phyloP scores from a whole-genome alignment of 2,797 vertebrate genomes.

The Dermochelys coriacea region DNA sequence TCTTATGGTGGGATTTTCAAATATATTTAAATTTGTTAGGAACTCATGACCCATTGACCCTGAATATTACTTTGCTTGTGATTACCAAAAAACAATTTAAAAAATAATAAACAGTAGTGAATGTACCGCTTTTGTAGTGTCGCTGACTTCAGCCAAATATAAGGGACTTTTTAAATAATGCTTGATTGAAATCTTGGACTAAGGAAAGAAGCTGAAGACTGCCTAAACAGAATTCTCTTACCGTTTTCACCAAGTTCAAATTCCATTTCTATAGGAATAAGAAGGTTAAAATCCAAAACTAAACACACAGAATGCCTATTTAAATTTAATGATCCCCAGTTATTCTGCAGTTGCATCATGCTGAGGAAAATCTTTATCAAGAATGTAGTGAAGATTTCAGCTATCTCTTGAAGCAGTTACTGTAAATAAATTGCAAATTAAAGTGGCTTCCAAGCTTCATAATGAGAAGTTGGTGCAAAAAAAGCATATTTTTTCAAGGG shows the following conservation, averaged over 20 bases:
- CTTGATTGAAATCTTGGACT: background rate
- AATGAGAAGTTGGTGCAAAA: background rate
- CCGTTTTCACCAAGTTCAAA: background rate
- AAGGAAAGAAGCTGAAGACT: background rate
- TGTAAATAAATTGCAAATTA: constrained; percentile 27
- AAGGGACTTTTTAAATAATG: background rate
- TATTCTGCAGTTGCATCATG: constrained; percentile 28
- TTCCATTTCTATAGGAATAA: background rate
- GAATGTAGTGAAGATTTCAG: background rate
- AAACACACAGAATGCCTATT: background rate
- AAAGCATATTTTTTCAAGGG: background rate
- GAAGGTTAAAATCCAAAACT: background rate
- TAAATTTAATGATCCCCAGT: background rate
- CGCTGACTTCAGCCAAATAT: background rate
- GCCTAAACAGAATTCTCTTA: background rate
- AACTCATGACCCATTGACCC: constrained; percentile 2
- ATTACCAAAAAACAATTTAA: background rate
- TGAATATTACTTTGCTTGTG: background rate
- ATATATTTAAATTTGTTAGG: background rate
- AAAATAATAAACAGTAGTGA: background rate
- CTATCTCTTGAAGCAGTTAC: background rate
- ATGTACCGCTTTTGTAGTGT: background rate
- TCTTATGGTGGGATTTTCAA: no score
- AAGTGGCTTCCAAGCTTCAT: background rate
- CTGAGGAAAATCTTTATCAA: background rate